Evolutionary conservation across 2,113 vertebrate genomes (phyloP), one percentile per base, ranked within the genome.

Genomic region (Oncorhynchus masou): DNA sequence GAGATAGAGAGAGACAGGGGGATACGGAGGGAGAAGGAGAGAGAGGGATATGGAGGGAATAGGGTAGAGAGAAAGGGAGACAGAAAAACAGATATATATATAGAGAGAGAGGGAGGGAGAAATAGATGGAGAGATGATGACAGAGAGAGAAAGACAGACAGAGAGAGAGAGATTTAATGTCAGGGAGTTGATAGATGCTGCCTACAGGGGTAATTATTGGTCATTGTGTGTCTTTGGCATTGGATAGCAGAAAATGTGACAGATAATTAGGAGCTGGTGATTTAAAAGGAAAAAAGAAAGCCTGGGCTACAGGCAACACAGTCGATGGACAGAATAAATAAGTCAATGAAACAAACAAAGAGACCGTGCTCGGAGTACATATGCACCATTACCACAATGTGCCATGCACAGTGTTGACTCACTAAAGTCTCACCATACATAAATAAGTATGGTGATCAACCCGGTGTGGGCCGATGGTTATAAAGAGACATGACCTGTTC

Each of bases 261-360:
- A 93, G 92, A 93, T 93, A 94, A 93, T 94, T 93, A 94, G 91
- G 84, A 92, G 91, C 88, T 89, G 91, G 90, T 91, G 92, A 93
- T 93, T 91, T 92, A 91, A 91, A 89, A 82, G 90, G 86, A 86
- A 39, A 88, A 89, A 87, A 65, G 25, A 25, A 83, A 91, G 88
- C 84, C 88, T 81, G 81, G 79, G 90, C 91, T 90, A 86, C 80
- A 81, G 90, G 90, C 88, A 88, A 87, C 85, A 87, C 81, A 89
- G 88, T 92, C 88, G 82, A 93, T 92, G 86, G 90, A 91, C 89
- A 91, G 90, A 92, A 90, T 90, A 92, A 93, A 91, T 93, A 93
- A 92, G 91, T 93, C 92, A 91, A 92, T 93, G 91, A 87, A 90
- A 92, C 93, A 93, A 92, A 92, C 92, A 93, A 91, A 91, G 91